Evolutionary conservation across 2,113 vertebrate species (phyloP).

Genomic region (Nothocercus nigrocapillus): DNA sequence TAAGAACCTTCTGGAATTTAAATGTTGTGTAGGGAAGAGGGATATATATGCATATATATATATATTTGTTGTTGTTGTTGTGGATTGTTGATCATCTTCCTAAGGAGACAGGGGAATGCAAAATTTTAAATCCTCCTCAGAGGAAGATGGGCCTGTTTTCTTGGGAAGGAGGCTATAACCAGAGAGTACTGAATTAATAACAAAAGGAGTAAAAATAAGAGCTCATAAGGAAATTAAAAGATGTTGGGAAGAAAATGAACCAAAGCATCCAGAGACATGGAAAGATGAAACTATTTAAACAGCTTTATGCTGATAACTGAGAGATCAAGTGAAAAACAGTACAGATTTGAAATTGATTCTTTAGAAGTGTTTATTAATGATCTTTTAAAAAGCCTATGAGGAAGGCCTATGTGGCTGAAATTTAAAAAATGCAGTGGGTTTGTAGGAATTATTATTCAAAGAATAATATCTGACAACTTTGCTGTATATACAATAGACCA

Average conservation of each 20-base stretch:
- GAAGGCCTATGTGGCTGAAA: not conserved
- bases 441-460: not conserved
- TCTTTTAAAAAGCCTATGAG: not conserved
- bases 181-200: not conserved
- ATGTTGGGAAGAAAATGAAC: not conserved
- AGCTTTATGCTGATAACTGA: not conserved
- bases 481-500: not conserved
- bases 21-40: not conserved
- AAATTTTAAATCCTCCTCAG: not conserved
- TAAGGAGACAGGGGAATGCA: not conserved
- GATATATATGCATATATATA: not conserved
- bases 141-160: not conserved
- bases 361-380: not conserved
- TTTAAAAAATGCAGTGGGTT: not conserved
- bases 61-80: not conserved
- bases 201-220: not conserved
- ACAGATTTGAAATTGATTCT: not conserved
- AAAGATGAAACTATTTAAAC: not conserved
- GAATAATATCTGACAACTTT: not conserved
- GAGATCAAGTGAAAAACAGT: not conserved
- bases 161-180: not conserved
- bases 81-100: not conserved
- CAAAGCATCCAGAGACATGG: not conserved
- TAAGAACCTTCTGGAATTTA: not conserved
- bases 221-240: not conserved